Evolutionary conservation across 2,797 vertebrate genomes (phyloP).

Genomic region (Lagorchestes hirsutus): DNA sequence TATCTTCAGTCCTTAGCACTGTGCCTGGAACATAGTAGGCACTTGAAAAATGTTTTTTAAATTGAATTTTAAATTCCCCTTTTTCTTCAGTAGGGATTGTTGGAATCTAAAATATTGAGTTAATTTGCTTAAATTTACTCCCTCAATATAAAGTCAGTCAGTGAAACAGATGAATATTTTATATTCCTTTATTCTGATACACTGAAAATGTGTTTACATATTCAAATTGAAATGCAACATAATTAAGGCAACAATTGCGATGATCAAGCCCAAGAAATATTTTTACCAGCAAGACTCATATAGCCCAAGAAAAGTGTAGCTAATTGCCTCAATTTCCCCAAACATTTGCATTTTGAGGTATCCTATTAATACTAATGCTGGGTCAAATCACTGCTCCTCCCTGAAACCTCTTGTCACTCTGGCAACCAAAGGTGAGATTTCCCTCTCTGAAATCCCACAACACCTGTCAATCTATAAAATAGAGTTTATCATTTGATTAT

Average conservation of each 20-base stretch:
- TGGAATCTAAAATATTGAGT: neutral
- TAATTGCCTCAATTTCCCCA: neutral
- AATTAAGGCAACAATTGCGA: neutral
- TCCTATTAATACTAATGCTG: neutral
- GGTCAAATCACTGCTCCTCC: neutral
- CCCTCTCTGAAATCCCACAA: neutral
- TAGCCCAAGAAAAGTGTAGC: neutral
- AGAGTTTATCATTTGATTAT: neutral
- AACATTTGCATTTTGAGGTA: neutral
- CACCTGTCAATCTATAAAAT: neutral
- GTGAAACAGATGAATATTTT: neutral
- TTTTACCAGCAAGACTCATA: neutral
- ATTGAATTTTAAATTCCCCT: neutral
- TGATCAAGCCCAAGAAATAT: neutral
- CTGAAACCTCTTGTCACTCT: constrained; percentile 4
- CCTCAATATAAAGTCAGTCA: neutral
- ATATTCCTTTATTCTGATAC: neutral
- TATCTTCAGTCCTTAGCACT: neutral
- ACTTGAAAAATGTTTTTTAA: neutral
- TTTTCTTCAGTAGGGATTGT: neutral
- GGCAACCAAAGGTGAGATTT: neutral
- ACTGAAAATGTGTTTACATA: neutral
- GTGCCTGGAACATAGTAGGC: neutral
- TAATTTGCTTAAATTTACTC: neutral
- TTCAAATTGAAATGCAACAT: neutral